phyloP scores from a whole-genome alignment of 2,113 vertebrate species.

The Balaenoptera acutorostrata region DNA sequence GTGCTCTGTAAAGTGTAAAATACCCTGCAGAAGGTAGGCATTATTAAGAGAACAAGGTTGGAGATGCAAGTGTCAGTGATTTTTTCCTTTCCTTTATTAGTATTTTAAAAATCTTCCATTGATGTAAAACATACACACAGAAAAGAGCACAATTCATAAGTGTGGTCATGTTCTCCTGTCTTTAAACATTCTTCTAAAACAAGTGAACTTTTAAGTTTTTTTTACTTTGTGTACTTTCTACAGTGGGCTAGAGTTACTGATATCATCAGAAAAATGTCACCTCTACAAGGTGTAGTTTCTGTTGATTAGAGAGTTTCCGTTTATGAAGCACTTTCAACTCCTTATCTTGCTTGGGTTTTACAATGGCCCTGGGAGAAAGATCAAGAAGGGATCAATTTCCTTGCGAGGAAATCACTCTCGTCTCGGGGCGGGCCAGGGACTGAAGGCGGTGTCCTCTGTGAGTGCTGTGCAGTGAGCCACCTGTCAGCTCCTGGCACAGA shows the following conservation, averaged over 20 bases:
- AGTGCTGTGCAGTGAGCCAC: background rate
- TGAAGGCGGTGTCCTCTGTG: background rate
- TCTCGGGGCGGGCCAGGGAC: fast-evolving
- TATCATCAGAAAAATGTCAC: background rate
- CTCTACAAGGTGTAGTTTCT: background rate
- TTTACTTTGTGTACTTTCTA: background rate
- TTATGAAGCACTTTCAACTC: background rate
- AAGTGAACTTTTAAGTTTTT: background rate
- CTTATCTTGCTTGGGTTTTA: constrained; percentile 30
- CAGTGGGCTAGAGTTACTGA: background rate
- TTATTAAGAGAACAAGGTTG: background rate
- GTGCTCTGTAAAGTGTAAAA: background rate
- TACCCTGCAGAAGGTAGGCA: background rate
- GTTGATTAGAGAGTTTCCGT: background rate
- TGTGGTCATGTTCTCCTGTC: background rate
- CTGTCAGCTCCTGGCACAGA: background rate
- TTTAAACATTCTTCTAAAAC: background rate
- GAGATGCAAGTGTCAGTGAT: background rate
- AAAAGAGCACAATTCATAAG: background rate
- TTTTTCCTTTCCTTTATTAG: background rate
- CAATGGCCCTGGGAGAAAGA: background rate
- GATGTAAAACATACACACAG: background rate
- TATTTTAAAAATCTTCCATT: background rate
- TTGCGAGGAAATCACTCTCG: background rate
- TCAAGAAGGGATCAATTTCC: background rate